Conservation (phyloP, 2,797 vertebrate genomes). For the Falco cherrug region DNA sequence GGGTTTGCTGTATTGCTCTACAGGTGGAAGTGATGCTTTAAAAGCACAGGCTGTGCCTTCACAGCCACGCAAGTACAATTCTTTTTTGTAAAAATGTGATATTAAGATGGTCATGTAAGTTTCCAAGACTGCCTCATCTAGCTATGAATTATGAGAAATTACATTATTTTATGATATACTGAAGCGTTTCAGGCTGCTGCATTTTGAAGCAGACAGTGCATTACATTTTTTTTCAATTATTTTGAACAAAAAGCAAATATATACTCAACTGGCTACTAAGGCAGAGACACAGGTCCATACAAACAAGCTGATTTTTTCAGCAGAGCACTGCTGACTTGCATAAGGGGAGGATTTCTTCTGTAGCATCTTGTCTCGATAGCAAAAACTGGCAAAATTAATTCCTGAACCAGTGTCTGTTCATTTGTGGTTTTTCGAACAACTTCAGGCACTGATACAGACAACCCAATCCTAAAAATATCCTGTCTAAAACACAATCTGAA, state of each 20-base stretch:
- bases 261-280: not conserved
- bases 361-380: not conserved
- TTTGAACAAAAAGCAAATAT: not conserved
- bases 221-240: not conserved
- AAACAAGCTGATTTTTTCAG: not conserved
- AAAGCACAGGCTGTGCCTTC: not conserved
- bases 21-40: rapidly evolving
- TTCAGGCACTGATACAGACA: not conserved
- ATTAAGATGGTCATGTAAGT: not conserved
- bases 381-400: not conserved
- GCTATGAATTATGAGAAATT: rapidly evolving
- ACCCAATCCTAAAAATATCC: not conserved
- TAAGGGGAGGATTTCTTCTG: not conserved
- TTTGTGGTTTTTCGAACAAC: rapidly evolving
- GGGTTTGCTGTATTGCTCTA: rapidly evolving
- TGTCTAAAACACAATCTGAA: not conserved
- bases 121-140: not conserved
- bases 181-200: not conserved
- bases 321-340: not conserved
- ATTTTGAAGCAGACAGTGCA: not conserved
- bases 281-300: rapidly evolving
- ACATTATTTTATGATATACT: rapidly evolving
- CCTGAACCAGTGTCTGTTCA: not conserved
- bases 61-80: rapidly evolving
- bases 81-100: not conserved